These are phyloP conservation scores for Bungarus multicinctus DNA, from an alignment of 2,113 vertebrate species.

Conservation along the genomic window DNA sequence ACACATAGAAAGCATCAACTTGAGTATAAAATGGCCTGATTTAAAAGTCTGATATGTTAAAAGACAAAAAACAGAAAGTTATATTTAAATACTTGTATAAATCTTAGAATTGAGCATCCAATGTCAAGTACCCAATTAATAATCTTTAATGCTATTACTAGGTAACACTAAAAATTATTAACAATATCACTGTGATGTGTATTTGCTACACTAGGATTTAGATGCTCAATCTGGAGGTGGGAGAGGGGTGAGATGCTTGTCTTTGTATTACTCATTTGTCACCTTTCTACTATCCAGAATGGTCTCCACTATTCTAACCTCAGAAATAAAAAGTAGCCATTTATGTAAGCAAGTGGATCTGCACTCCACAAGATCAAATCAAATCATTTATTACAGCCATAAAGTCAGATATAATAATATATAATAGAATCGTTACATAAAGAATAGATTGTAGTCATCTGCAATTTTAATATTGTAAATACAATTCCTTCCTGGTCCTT, in stretches of 20 bases:
- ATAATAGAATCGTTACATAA: not conserved
- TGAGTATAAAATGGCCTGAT: not conserved
- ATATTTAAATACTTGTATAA: not conserved
- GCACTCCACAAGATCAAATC: not conserved
- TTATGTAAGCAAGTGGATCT: not conserved
- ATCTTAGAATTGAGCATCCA: not conserved
- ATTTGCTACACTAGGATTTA: not conserved
- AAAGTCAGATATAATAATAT: not conserved
- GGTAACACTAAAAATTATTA: not conserved
- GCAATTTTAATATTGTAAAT: not conserved
- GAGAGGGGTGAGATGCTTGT: not conserved
- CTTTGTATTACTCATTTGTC: not conserved
- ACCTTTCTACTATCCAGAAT: not conserved
- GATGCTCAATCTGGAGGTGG: not conserved
- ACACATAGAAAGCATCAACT: not conserved
- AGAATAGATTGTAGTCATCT: not conserved
- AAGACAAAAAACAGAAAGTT: not conserved
- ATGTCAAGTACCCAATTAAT: not conserved
- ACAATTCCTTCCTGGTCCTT: not conserved
- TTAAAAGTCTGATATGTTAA: not conserved
- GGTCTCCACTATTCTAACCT: not conserved
- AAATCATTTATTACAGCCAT: not conserved
- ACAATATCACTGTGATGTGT: not conserved
- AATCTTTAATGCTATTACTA: not conserved
- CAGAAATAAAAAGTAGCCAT: not conserved